Evolutionary conservation across 2,113 vertebrate species (phyloP), one percentile per base, ranked within the genome.

Genomic region (Bubo bubo): DNA sequence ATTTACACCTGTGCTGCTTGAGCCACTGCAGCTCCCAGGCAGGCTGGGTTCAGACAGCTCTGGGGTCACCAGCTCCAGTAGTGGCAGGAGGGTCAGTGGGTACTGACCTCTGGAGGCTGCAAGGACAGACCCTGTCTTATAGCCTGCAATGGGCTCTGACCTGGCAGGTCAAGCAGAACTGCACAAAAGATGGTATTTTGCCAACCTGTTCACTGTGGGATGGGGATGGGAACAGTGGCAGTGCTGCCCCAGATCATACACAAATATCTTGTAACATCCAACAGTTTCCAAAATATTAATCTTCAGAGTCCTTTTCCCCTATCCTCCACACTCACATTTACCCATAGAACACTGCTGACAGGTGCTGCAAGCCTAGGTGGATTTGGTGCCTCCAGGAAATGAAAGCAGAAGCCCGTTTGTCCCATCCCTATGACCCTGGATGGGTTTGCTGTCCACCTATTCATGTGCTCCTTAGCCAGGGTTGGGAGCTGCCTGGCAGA

Each of bases 51-150:
- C 32, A 37, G 27, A 8, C 6, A 37, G 13, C 16, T 8, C n/a
- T 26, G 13, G 17, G 20, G 14, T 27, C 10, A 37, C 1, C 41
- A 63, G 23, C 34, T 66, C 14, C 7, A 32, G 5, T 0, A 1
- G 24, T 62, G 26, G 24, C 59, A 52, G 12, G 35, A 56, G 8
- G 12, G 4, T 14, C n/a, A 28, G 50, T 30, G 79, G 16, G n/a
- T 59, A 60, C 27, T 1, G 6, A 15, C 17, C 30, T 49, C 6
- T 0, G 0, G 19, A 53, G 8, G 10, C 16, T 87, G 37, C 39
- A 41, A 14, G 22, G 23, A 22, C 18, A 76, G 32, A 58, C 1
- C 2, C 13, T 34, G 2, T 45, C 26, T 53, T 19, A 41, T 0
- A 1, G 8, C 5, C 11, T 73, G 37, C 17, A 41, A 68, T 30